Conservation (phyloP, 2,797 vertebrate species). For the Rachycentron canadum region DNA sequence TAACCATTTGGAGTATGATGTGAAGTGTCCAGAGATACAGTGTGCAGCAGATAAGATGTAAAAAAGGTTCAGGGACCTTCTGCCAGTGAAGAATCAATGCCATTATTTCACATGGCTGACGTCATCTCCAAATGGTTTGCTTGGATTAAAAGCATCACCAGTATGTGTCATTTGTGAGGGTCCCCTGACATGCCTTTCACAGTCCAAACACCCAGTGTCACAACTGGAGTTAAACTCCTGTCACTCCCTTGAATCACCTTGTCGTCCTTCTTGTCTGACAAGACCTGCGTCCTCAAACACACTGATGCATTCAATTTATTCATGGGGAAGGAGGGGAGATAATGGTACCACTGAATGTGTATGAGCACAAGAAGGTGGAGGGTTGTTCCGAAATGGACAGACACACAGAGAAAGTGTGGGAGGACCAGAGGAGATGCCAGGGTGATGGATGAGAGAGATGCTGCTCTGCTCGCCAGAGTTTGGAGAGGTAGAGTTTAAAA, state of each 20-base stretch:
- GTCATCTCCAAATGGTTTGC: constrained; percentile 34
- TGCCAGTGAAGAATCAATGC: constrained; percentile 49
- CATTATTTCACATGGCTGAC: constrained; percentile 16
- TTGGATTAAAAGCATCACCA: constrained; percentile 16
- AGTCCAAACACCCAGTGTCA: constrained; percentile 50
- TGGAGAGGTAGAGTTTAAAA: constrained; percentile 64
- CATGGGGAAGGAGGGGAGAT: constrained; percentile 67
- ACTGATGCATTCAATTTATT: constrained; percentile 83
- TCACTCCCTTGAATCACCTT: constrained; percentile 67
- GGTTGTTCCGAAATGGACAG: constrained; percentile 50
- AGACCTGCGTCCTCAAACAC: constrained; percentile 74
- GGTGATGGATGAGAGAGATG: constrained; percentile 81
- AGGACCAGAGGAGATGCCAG: constrained; percentile 83
- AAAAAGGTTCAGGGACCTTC: constrained; percentile 38
- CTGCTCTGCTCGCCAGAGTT: constrained; percentile 66
- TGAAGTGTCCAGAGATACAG: too few relatives aligned
- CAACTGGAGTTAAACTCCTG: constrained; percentile 47
- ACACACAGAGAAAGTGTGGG: constrained; percentile 57
- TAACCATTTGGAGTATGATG: background rate
- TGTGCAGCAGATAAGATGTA: constrained; percentile 5
- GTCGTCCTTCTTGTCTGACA: constrained; percentile 57
- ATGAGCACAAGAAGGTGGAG: constrained; percentile 69
- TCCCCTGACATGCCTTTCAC: constrained; percentile 33
- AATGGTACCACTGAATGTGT: constrained; percentile 76
- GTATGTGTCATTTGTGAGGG: constrained; percentile 1